Percentiles rank a stretch among this genome's conserved stretches.
Evolutionary conservation across 2,113 vertebrate genomes (phyloP).

Genomic region (Clarias macrocephalus): DNA sequence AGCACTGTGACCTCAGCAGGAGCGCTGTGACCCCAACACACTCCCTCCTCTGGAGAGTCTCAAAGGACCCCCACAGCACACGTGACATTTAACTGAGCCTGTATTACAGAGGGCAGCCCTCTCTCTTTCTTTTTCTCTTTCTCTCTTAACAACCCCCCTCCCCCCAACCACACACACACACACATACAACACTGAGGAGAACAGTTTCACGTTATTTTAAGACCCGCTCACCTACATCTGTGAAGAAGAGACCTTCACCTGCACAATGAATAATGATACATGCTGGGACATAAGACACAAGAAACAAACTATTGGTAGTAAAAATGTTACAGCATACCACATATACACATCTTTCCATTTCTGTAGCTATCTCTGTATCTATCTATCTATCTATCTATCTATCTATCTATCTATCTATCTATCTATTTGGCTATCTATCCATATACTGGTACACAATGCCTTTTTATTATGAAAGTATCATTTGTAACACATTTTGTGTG

Average conservation of each 20-base stretch:
- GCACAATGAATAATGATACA: background rate
- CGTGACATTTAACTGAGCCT: constrained; percentile 54
- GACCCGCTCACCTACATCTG: background rate
- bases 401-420: background rate
- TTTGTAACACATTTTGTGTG: background rate
- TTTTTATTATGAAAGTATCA: too few relatives aligned
- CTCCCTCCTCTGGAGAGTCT: constrained; percentile 41
- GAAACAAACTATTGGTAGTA: background rate
- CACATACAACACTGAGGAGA: background rate
- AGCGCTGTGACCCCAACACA: constrained; percentile 42
- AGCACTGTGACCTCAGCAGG: constrained; percentile 35
- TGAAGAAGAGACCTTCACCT: constrained; percentile 7
- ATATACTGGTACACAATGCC: too few relatives aligned
- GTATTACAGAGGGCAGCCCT: constrained; percentile 51
- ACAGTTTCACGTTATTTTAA: constrained; percentile 7
- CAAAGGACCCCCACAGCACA: constrained; percentile 51
- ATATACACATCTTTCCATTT: background rate
- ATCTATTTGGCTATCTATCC: background rate
- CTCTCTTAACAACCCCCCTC: background rate
- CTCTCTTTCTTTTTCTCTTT: background rate
- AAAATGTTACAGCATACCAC: background rate
- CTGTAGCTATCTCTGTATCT: background rate
- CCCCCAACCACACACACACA: background rate
- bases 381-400: background rate
- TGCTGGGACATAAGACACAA: background rate